These are phyloP conservation scores for Mystacides longicornis DNA, from an alignment of 2,888 invertebrate genomes.

Conservation along the genomic window DNA sequence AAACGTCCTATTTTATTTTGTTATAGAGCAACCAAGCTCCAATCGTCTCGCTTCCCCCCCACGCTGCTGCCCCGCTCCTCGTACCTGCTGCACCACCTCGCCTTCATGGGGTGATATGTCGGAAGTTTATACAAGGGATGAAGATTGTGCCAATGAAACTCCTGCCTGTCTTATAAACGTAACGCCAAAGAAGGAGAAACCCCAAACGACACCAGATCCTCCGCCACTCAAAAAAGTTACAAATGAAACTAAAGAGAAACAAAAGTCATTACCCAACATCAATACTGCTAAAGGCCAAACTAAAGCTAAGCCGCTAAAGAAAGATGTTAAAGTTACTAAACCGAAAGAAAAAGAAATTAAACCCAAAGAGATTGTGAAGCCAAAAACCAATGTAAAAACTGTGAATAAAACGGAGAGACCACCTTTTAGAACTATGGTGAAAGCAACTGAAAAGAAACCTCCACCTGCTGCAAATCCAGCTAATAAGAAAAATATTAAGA, in stretches of 20 bases:
- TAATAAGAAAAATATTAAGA: conserved; percentile 27
- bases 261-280: conserved; percentile 28
- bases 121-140: conserved; percentile 50
- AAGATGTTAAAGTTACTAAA: conserved; percentile 24
- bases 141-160: conserved; percentile 31
- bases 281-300: conserved; percentile 27
- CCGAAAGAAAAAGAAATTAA: conserved; percentile 35
- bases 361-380: conserved; percentile 29
- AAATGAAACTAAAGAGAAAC: conserved; percentile 15
- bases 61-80: conserved; percentile 34
- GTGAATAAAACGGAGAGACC: conserved; percentile 30
- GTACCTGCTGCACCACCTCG: conserved; percentile 28
- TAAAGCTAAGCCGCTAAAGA: conserved; percentile 3
- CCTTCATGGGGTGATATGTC: conserved; percentile 44
- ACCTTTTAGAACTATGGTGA: conserved; percentile 10
- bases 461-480: conserved; percentile 6
- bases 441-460: conserved; percentile 21
- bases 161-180: conserved; percentile 47
- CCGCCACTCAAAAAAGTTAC: conserved; percentile 16
- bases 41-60: conserved; percentile 34
- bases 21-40: conserved; percentile 31
- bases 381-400: conserved; percentile 35
- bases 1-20: conserved; percentile 27
- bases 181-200: conserved; percentile 35
- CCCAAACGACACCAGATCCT: conserved; percentile 26